These are phyloP conservation scores for Platyrinchus mystaceus DNA, from an alignment of 2,797 vertebrate genomes.

Conservation along the genomic window DNA sequence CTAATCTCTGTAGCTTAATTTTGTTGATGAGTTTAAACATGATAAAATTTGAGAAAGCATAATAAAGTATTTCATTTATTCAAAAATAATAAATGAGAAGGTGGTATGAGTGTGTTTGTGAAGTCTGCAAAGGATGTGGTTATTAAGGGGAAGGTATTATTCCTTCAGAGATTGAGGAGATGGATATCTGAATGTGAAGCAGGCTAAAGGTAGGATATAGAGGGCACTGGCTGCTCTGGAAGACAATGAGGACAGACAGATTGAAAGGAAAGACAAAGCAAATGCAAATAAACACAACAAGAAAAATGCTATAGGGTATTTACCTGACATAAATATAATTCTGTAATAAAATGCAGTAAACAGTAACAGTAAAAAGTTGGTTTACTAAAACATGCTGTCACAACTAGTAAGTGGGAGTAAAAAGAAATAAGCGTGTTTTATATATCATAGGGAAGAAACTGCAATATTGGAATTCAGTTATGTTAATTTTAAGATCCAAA, in stretches of 20 bases:
- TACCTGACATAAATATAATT: neutral
- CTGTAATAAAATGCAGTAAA: neutral
- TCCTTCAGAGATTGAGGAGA: neutral
- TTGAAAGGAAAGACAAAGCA: neutral
- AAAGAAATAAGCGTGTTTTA: neutral
- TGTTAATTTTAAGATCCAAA: neutral
- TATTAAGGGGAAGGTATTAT: neutral
- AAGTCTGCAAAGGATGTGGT: neutral
- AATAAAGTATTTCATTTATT: neutral
- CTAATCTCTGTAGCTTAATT: neutral
- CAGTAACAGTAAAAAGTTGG: neutral
- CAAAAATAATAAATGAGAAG: neutral
- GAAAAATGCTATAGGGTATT: neutral
- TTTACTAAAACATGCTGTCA: neutral
- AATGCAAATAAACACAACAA: neutral
- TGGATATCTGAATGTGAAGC: neutral
- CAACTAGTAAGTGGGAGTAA: neutral
- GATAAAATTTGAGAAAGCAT: neutral
- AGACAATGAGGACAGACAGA: neutral
- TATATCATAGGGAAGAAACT: neutral
- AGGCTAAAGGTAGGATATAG: rapidly evolving
- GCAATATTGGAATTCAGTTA: neutral
- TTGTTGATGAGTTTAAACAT: neutral
- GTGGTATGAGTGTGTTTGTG: neutral
- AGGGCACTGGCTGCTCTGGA: neutral